phyloP scores from a whole-genome alignment of 2,113 vertebrate species.

The Oryzias woworae region DNA sequence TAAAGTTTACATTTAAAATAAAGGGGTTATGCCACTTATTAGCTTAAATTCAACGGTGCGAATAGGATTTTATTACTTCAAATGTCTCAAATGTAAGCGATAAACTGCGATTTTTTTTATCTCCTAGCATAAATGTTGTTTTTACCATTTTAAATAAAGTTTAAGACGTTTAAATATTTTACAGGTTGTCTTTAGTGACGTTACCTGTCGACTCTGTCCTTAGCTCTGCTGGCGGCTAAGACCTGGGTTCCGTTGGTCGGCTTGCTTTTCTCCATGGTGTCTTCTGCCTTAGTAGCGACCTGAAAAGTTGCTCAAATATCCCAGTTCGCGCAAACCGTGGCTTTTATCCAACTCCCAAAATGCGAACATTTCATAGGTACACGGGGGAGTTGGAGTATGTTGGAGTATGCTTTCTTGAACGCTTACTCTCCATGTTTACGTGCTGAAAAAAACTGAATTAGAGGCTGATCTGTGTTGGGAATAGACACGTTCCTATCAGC shows the following conservation, averaged over 20 bases:
- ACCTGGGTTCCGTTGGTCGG: constrained; percentile 22
- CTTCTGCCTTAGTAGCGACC: constrained; percentile 6
- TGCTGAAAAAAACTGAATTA: neutral
- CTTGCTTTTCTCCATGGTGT: constrained; percentile 51
- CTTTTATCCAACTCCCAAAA: neutral
- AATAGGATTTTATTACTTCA: too few species aligned
- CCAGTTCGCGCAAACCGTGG: constrained; percentile 1
- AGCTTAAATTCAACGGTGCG: too few species aligned
- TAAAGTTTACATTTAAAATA: too few species aligned
- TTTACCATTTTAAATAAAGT: too few species aligned
- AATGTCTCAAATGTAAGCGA: too few species aligned
- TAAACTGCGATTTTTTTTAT: too few species aligned
- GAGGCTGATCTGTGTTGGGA: constrained; percentile 12
- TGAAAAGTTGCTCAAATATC: neutral
- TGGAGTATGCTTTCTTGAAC: neutral
- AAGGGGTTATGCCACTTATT: too few species aligned
- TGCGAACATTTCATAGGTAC: neutral
- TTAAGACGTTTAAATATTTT: neutral
- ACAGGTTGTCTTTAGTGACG: neutral
- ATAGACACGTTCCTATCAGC: neutral
- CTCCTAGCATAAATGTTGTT: too few species aligned
- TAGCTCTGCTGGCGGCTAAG: constrained; percentile 39
- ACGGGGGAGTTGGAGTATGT: neutral
- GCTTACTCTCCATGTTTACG: constrained; percentile 42
- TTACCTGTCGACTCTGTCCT: constrained; percentile 69